phyloP scores from a whole-genome alignment of 2,113 vertebrate species.

The Calypte anna region DNA sequence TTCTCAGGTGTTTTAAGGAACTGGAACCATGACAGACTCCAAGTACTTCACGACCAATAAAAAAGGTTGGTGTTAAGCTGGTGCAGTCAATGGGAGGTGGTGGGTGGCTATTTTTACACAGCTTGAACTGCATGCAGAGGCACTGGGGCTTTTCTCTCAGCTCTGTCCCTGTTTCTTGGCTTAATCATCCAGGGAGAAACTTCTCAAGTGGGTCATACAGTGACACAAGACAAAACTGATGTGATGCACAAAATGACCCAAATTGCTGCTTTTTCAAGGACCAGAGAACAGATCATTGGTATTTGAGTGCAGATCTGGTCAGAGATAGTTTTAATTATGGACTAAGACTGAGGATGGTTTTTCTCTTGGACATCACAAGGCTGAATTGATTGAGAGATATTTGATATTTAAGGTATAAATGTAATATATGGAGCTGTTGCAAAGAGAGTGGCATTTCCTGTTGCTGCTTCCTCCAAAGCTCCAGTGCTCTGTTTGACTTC shows the following conservation, averaged over 20 bases:
- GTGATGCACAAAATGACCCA: not conserved
- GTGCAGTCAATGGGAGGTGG: not conserved
- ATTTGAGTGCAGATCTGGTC: not conserved
- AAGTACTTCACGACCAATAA: conserved; percentile 99
- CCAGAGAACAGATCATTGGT: not conserved
- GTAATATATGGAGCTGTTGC: not conserved
- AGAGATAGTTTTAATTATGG: not conserved
- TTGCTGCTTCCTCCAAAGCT: not conserved
- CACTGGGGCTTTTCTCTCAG: conserved; percentile 25
- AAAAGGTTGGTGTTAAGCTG: conserved; percentile 84
- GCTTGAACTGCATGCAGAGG: not conserved
- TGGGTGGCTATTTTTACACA: conserved; percentile 45
- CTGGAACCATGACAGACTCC: conserved; percentile 93
- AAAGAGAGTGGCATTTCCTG: not conserved
- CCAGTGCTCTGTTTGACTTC: not conserved
- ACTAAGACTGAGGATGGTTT: not conserved
- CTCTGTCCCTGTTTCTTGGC: conserved; percentile 52
- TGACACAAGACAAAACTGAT: conserved; percentile 21
- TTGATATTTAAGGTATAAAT: not conserved
- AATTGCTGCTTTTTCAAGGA: not conserved
- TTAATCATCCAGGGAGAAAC: conserved; percentile 50
- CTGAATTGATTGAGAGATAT: not conserved
- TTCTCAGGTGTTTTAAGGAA: conserved; percentile 75
- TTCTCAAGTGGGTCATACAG: conserved; percentile 44
- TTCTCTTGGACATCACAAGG: not conserved